These are phyloP conservation scores for Pongo abelii DNA, from an alignment of 2,113 vertebrate genomes.

Conservation along the genomic window DNA sequence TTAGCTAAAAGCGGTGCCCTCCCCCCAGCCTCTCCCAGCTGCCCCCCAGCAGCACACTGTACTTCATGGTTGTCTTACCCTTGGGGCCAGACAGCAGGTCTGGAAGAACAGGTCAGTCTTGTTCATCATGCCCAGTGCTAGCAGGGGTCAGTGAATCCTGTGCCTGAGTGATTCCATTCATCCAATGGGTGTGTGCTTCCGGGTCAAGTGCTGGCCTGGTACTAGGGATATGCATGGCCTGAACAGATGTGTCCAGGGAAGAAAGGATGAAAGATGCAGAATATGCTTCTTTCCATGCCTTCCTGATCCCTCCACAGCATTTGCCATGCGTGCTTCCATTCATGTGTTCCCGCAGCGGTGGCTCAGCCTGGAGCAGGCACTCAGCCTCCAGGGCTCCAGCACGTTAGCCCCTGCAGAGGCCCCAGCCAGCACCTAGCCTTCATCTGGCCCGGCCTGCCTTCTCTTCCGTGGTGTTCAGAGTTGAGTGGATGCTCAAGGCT, in stretches of 20 bases:
- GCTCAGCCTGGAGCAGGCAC: neutral
- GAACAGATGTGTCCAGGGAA: neutral
- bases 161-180: neutral
- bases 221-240: neutral
- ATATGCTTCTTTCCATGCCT: neutral
- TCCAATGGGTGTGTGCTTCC: neutral
- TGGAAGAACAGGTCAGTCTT: neutral
- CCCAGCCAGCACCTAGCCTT: neutral
- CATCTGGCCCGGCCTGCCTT: neutral
- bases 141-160: neutral
- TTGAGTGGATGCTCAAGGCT: neutral
- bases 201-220: neutral
- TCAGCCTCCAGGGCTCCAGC: neutral
- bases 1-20: neutral
- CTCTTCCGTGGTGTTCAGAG: neutral
- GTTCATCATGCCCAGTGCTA: neutral
- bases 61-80: neutral
- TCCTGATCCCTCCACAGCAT: neutral
- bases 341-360: neutral
- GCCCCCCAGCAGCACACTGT: neutral
- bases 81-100: neutral
- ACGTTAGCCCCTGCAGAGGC: neutral
- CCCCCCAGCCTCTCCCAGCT: neutral
- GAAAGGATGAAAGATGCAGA: neutral
- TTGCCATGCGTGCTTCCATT: neutral